Base-by-base conservation (phyloP, 2,888 invertebrate genomes). In the Dryobotodes eremita region DNA sequence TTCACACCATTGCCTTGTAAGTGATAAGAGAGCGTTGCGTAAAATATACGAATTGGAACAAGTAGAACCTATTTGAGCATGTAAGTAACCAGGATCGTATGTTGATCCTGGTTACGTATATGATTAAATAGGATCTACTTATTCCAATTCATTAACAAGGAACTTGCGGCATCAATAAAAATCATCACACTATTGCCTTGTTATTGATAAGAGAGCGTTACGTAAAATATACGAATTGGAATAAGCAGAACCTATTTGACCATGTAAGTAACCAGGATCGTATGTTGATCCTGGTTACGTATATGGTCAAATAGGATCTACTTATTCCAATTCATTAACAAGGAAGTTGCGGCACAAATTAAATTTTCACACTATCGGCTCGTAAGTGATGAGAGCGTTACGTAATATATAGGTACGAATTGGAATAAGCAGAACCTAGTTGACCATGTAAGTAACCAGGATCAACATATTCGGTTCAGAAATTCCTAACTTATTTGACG, bases 11-110 rank as follows among this genome's bases (percentile, higher is more conserved):
- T 0, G 55, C 17, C 31, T 82, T 64, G 55, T 50, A 48, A 55
- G 15, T 50, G 13, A n/a, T 61, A 57, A 46, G n/a, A 65, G 5
- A 48, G 23, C 2, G 26, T 80, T 80, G 59, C 53, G 46, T 71
- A 59, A 80, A 68, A 46, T 75, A 17, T 26, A 6, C 36, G 17
- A 8, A 50, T 50, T 69, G 15, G 6, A 15, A 0, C n/a, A n/a
- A 8, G 13, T n/a, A 31, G 17, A 26, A 68, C 26, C 13, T 48
- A 68, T 8, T 69, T 31, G 15, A 20, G 17, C 61, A 46, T 46
- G 8, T 46, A 46, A 4, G 42, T 42, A 42, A 42, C 42, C 42
- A 36, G 31, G 31, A 36, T 36, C 31, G 3, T 36, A 36, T n/a
- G n/a, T n/a, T 3, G 31, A 11, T 0, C n/a, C 23, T 0, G 55